phyloP scores from a whole-genome alignment of 2,113 vertebrate genomes.

The Dinomys branickii region DNA sequence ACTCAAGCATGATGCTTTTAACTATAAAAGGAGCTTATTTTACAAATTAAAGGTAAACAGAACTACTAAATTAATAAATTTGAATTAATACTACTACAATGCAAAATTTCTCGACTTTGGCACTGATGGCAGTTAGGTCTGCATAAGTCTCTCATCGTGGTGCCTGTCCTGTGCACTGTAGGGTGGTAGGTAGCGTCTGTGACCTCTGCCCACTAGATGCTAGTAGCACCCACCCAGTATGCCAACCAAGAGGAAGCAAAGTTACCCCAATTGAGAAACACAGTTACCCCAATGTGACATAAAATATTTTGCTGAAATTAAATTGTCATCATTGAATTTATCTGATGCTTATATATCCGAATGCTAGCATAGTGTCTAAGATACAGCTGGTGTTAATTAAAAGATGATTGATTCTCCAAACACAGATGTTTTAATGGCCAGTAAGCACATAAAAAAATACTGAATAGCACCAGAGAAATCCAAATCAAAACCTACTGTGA shows the following conservation, averaged over 20 bases:
- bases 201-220: neutral
- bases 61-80: conserved; percentile 6
- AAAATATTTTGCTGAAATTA: conserved; percentile 49
- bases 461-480: conserved; percentile 3
- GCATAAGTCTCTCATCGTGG: neutral
- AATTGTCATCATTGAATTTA: conserved; percentile 21
- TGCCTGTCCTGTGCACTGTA: neutral
- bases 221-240: neutral
- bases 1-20: conserved; percentile 17
- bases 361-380: neutral
- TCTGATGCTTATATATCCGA: neutral
- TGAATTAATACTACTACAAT: neutral
- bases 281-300: neutral
- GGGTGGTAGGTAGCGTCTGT: neutral
- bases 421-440: neutral
- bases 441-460: neutral
- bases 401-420: neutral
- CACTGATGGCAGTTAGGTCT: neutral
- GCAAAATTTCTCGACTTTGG: neutral
- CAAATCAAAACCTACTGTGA: neutral
- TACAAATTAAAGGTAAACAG: conserved; percentile 43
- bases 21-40: neutral
- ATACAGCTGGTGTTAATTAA: neutral
- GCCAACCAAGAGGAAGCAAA: neutral
- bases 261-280: neutral